Conservation (phyloP, 2,797 vertebrate genomes). For the Ctenopoma multispine region DNA sequence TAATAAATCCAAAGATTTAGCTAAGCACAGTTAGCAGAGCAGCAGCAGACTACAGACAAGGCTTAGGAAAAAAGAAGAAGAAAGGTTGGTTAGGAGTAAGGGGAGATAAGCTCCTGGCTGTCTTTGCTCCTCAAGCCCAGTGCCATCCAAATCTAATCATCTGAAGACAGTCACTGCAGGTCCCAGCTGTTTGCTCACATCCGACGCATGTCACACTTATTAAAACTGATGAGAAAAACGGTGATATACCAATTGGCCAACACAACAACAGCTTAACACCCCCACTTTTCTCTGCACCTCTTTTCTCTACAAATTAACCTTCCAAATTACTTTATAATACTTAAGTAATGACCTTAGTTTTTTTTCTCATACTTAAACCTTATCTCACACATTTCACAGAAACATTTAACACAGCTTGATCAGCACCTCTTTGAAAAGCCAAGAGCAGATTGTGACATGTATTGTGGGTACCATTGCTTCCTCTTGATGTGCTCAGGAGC, state of each 20-base stretch:
- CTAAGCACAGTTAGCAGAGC: not conserved
- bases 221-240: not conserved
- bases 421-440: not conserved
- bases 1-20: not conserved
- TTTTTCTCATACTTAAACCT: too few species aligned
- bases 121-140: not conserved
- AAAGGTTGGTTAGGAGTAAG: not conserved
- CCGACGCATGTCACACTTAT: not conserved
- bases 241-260: too few species aligned
- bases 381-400: not conserved
- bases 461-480: not conserved
- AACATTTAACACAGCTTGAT: not conserved
- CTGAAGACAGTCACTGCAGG: not conserved
- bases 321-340: not conserved
- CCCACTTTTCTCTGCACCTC: too few species aligned
- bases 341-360: too few species aligned
- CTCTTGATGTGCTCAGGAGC: slow-evolving; percentile 3
- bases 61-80: too few species aligned
- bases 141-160: too few species aligned
- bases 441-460: slow-evolving; percentile 7
- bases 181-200: not conserved
- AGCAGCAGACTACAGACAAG: too few species aligned
- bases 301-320: too few species aligned
- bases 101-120: not conserved
- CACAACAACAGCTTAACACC: too few species aligned